These are phyloP conservation scores for Neolamprologus falcicula DNA, from an alignment of 2,113 vertebrate genomes.

Conservation along the genomic window DNA sequence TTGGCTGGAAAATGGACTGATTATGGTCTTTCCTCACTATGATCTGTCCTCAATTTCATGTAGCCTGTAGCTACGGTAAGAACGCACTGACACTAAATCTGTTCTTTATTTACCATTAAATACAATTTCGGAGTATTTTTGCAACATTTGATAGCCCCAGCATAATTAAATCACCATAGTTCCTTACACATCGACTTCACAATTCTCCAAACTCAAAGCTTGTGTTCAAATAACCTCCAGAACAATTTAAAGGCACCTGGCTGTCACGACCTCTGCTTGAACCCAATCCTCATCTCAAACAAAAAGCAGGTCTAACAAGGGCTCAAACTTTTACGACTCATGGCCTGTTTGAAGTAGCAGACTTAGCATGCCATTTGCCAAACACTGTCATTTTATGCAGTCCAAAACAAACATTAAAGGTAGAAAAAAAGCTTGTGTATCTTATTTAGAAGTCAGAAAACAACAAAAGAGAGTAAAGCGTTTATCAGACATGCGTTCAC, in stretches of 20 bases:
- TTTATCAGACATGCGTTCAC: neutral
- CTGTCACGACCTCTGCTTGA: slow-evolving; percentile 59
- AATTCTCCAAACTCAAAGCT: slow-evolving; percentile 2
- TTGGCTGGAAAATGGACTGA: neutral
- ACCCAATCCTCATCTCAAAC: slow-evolving; percentile 55
- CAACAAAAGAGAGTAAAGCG: neutral
- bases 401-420: neutral
- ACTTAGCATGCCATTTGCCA: slow-evolving; percentile 45
- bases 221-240: slow-evolving; percentile 8
- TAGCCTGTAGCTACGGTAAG: neutral
- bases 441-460: neutral
- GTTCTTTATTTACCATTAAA: neutral
- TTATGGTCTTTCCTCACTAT: neutral
- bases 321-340: slow-evolving; percentile 59
- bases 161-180: neutral
- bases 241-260: slow-evolving; percentile 62
- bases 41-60: neutral
- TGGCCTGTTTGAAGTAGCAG: slow-evolving; percentile 64
- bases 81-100: neutral
- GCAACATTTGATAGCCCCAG: neutral
- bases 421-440: neutral
- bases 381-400: slow-evolving; percentile 7
- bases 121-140: neutral
- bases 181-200: neutral
- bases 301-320: slow-evolving; percentile 62